Percentiles rank a stretch among this genome's conserved stretches.
phyloP scores from a whole-genome alignment of 2,888 invertebrate species.

The Microctonus hyperodae region DNA sequence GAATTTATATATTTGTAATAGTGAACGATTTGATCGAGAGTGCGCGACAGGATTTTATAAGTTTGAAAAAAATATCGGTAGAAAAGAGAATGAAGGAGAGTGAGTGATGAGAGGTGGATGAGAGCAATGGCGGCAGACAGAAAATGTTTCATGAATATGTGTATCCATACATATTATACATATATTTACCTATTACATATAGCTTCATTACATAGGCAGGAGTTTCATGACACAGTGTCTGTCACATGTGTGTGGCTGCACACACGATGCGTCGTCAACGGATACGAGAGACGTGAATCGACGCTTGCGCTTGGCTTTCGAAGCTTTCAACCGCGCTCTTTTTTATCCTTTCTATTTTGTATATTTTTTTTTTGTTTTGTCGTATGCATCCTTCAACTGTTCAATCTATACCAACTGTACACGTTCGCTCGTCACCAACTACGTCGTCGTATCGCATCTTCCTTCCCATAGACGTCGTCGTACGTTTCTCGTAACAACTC shows the following conservation, averaged over 20 bases:
- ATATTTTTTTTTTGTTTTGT: not conserved
- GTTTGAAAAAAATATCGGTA: constrained; percentile 29
- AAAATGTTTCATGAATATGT: not conserved
- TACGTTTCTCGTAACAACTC: constrained; percentile 12
- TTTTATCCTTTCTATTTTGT: constrained; percentile 3
- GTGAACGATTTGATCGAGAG: constrained; percentile 46
- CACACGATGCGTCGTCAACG: constrained; percentile 29
- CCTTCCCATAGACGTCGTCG: constrained; percentile 17
- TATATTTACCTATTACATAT: not conserved
- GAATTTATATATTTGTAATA: constrained; percentile 47
- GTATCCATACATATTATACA: not conserved
- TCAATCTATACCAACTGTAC: constrained; percentile 16
- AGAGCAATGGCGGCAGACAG: constrained; percentile 8
- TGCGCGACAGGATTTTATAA: constrained; percentile 44
- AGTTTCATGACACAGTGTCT: constrained; percentile 7
- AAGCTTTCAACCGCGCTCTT: constrained; percentile 28
- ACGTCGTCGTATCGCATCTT: constrained; percentile 1
- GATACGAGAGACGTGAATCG: constrained; percentile 34
- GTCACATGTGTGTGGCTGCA: constrained; percentile 5
- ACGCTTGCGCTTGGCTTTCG: constrained; percentile 28
- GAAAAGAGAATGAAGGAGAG: constrained; percentile 17
- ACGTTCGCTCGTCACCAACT: constrained; percentile 11
- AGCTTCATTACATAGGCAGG: not conserved
- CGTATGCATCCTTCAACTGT: constrained; percentile 24
- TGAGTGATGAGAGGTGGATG: constrained; percentile 15